Base-by-base conservation (phyloP, 1,140 invertebrate species). In the Euwallacea fornicatus region DNA sequence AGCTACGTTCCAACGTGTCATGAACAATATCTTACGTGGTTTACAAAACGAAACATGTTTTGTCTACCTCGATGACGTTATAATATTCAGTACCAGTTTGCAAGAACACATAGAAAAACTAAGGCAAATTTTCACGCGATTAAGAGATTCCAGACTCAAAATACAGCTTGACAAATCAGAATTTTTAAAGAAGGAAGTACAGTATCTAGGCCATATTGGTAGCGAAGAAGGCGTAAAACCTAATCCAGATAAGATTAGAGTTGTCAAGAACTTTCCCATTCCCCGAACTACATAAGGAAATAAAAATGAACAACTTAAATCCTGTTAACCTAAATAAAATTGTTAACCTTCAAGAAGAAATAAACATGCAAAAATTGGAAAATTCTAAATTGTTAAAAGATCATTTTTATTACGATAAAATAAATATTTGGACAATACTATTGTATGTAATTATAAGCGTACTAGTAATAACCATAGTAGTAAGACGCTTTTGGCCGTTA, bases 141-240 rank as follows among this genome's bases (percentile, higher is more conserved):
- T 75, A 11, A 15, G 66, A 41, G 43, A 71, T 44, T 41, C 66
- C 7, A 71, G 68, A 11, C 67, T 73, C 10, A 75, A 75, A 70
- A 54, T 75, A 41, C 66, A 75, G 64, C n/a, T 75, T 6, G 60
- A 70, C 42, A 73, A 75, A 59, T 73, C 41, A 7, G 74, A 69
- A 64, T 64, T 64, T 33, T 4, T 42, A 55, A 11, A 44, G 43
- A 68, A 68, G 59, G 55, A 66, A 62, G 47, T 68, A 2, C 8
- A 42, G 10, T 68, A 72, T 42, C n/a, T 68, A 43, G 65, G 56
- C 47, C 70, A 72, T 59, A 33, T 67, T 41, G 33, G 67, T 7
- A 72, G 54, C 13, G 7, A 15, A 8, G 59, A 68, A 0, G 64
- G 71, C 42, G 58, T 72, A 9, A 55, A 44, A 54, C 68, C 61